Evolutionary conservation across 1,140 invertebrate genomes (phyloP).

Genomic region (Bombus waltoni): DNA sequence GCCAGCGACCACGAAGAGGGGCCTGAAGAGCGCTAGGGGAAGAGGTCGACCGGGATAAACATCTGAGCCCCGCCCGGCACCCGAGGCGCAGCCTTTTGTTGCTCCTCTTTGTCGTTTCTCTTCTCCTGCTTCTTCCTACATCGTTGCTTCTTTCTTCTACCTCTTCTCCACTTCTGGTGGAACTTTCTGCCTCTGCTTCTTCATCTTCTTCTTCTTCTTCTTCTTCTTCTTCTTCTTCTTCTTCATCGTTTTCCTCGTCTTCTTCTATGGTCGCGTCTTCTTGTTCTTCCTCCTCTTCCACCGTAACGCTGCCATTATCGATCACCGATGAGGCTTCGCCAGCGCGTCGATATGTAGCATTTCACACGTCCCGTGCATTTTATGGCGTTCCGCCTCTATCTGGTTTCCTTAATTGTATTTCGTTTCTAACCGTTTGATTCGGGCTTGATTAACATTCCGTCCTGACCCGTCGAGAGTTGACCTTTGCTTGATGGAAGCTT

Average conservation of each 20-base stretch:
- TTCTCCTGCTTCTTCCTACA: conserved; percentile 64
- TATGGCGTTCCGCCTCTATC: conserved; percentile 63
- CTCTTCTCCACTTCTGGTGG: conserved; percentile 26
- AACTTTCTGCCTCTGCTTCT: conserved; percentile 57
- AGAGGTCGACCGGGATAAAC: conserved; percentile 82
- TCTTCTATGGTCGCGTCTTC: background rate
- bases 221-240: conserved; percentile 50
- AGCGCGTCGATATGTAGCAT: conserved; percentile 61
- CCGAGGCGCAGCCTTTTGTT: conserved; percentile 78
- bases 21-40: conserved; percentile 65
- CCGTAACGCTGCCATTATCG: conserved; percentile 60
- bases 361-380: conserved; percentile 61
- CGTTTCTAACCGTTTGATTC: conserved; percentile 45
- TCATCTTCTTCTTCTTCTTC: conserved; percentile 48
- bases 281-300: conserved; percentile 41
- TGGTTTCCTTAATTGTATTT: conserved; percentile 65
- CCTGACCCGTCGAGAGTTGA: background rate
- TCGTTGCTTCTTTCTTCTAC: conserved; percentile 42
- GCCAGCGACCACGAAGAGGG: conserved; percentile 64
- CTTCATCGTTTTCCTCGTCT: conserved; percentile 21
- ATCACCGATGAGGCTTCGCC: conserved; percentile 51
- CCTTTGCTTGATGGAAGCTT: background rate
- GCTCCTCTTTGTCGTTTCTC: conserved; percentile 70
- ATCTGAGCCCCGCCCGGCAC: conserved; percentile 82
- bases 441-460: conserved; percentile 8